Evolutionary conservation across 2,888 invertebrate species (phyloP).

Genomic region (Formica aserva): DNA sequence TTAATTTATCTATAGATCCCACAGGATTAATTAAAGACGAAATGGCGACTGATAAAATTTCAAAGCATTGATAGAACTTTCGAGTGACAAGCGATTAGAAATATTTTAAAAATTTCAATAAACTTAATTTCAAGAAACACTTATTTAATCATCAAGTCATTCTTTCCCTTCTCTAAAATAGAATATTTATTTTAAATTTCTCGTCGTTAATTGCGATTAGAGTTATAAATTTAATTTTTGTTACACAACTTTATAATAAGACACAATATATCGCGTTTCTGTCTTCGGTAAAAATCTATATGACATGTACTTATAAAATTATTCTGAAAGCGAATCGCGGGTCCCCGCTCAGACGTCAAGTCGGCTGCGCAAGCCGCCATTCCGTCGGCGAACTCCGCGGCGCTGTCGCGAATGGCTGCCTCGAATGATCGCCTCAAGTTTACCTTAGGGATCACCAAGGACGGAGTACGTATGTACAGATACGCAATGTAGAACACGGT

Average conservation of each 20-base stretch:
- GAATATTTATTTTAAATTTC: background rate
- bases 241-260: background rate
- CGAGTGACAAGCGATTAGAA: background rate
- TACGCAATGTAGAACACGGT: slow-evolving; percentile 17
- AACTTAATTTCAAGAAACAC: background rate
- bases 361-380: slow-evolving; percentile 52
- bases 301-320: background rate
- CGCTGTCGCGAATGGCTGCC: slow-evolving; percentile 49
- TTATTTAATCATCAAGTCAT: background rate
- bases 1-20: background rate
- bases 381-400: slow-evolving; percentile 50
- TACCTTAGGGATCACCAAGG: slow-evolving; percentile 9
- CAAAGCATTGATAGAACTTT: background rate
- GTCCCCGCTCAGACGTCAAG: background rate
- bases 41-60: background rate
- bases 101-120: background rate
- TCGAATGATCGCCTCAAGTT: background rate
- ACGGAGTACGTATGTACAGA: background rate
- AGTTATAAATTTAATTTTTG: background rate
- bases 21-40: background rate
- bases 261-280: background rate
- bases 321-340: background rate
- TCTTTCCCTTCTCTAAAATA: background rate
- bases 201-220: background rate
- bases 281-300: background rate